These are phyloP conservation scores for Cinclus mexicanus DNA, from an alignment of 2,113 vertebrate genomes.

Conservation along the genomic window DNA sequence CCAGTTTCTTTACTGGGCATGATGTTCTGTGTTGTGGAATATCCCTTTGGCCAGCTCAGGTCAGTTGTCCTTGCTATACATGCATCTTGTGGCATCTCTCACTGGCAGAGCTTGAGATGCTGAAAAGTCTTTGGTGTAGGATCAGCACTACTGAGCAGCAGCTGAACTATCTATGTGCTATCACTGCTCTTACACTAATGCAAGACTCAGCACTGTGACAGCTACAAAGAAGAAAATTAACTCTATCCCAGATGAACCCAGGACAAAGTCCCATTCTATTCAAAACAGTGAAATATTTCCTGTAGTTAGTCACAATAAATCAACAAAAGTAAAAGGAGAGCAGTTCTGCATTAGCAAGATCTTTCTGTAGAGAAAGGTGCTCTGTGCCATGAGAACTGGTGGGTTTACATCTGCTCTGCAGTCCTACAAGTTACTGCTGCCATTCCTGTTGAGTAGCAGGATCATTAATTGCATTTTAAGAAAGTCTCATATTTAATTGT, in stretches of 20 bases:
- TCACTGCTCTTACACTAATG: neutral
- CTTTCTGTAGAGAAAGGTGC: neutral
- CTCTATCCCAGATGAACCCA: neutral
- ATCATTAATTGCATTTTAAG: neutral
- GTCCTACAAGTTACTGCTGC: neutral
- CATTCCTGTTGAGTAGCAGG: neutral
- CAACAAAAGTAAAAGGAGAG: neutral
- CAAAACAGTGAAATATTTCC: neutral
- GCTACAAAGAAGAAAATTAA: neutral
- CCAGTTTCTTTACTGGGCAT: no score
- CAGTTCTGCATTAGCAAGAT: neutral
- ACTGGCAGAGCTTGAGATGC: neutral
- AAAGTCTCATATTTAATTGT: neutral
- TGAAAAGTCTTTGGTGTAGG: neutral
- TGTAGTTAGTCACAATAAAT: neutral
- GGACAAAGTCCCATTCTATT: neutral
- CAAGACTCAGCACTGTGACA: neutral
- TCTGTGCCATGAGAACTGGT: neutral
- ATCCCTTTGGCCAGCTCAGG: neutral
- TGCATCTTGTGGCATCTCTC: neutral
- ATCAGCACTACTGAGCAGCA: neutral
- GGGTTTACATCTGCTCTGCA: neutral
- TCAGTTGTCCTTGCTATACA: neutral
- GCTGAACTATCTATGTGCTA: neutral
- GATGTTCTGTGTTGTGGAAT: neutral